Evolutionary conservation across 2,888 invertebrate species (phyloP).

Genomic region (Rhagonycha fulva): DNA sequence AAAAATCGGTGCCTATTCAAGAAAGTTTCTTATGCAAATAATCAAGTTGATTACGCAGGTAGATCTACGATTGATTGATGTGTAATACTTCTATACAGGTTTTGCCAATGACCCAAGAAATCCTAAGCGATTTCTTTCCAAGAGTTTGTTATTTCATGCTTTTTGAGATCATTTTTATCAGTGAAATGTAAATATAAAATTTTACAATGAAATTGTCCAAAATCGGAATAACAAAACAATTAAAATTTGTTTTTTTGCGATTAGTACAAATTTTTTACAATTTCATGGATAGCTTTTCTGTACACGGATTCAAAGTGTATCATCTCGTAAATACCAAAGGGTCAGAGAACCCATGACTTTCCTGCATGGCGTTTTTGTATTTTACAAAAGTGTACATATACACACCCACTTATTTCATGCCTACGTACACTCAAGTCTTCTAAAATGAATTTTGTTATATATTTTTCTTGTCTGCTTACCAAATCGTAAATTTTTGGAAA

Average conservation of each 20-base stretch:
- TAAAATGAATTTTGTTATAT: too few relatives aligned
- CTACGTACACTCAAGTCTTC: background rate
- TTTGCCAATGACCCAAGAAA: background rate
- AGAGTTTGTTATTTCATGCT: background rate
- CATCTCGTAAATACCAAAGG: background rate
- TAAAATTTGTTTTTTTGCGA: background rate
- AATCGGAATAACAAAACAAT: background rate
- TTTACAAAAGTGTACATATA: background rate
- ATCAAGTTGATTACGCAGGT: too few relatives aligned
- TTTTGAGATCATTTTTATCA: background rate
- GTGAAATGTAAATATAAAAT: background rate
- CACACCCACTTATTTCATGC: background rate
- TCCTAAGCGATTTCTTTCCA: background rate
- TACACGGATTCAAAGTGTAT: background rate
- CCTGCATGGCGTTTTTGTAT: background rate
- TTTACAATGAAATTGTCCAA: background rate
- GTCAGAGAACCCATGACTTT: background rate
- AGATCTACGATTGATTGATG: background rate
- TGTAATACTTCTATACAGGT: background rate
- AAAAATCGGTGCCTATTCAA: too few relatives aligned
- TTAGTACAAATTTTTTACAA: background rate
- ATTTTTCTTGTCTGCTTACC: too few relatives aligned
- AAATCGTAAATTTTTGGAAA: too few relatives aligned
- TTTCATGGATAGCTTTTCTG: background rate
- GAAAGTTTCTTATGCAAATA: too few relatives aligned